Evolutionary conservation across 2,113 vertebrate species (phyloP), one percentile per base, ranked within the genome.

Genomic region (Pungitius pungitius): DNA sequence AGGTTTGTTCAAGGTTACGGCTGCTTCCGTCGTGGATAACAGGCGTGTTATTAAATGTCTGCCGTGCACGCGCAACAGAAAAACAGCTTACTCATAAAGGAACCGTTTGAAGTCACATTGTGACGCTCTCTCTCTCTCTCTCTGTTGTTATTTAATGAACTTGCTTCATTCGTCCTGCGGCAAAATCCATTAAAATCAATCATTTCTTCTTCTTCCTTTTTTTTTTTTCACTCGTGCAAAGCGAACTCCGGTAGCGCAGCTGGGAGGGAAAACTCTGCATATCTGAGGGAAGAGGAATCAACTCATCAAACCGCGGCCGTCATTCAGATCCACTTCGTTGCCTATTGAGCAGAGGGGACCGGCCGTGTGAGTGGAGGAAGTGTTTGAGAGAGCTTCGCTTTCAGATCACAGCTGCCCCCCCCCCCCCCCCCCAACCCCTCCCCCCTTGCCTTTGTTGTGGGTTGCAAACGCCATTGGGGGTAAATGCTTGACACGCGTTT

Each of bases 121-220:
- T 76, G 78, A 87, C 80, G 80, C 80, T 76, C 78, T 64, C 65
- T 86, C 81, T n/a, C n/a, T n/a, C n/a, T n/a, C n/a, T n/a, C n/a
- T n/a, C n/a, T n/a, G 73, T 86, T 89, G 75, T 85, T 90, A 90
- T 91, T 88, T 87, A 87, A 90, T 87, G 83, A 89, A 87, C 84
- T 82, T 17, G 20, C 45, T 78, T 81, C 59, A 71, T 83, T 85
- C 84, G 69, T 73, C 82, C 80, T 76, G 8, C 43, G 81, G 83
- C 78, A n/a, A 80, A 88, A 87, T 77, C 78, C 84, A 82, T 91
- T 89, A 71, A 88, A 85, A 90, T 92, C 86, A 85, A 90, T 90
- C 57, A 78, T 76, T 85, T 57, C 60, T 51, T 24, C 4, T 1
- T 35, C 5, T 51, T 61, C 2, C 14, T 61, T 62, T 59, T 56